phyloP scores from a whole-genome alignment of 2,113 vertebrate genomes.

The Megaceryle maxima region DNA sequence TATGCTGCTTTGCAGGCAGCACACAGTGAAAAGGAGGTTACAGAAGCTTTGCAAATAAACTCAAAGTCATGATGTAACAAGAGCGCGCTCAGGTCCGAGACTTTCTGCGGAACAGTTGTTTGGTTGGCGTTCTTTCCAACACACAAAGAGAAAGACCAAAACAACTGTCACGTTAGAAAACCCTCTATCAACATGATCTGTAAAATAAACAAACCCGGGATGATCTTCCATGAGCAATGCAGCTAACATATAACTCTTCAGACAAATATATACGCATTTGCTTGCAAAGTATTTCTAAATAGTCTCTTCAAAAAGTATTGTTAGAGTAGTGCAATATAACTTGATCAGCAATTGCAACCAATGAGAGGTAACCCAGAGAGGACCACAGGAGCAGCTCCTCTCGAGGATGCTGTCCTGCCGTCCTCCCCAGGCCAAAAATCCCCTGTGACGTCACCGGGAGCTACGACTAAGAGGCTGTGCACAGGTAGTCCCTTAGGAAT shows the following conservation, averaged over 20 bases:
- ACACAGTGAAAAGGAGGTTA: background rate
- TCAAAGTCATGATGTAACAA: background rate
- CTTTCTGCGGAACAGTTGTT: conserved; percentile 41
- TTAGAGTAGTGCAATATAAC: conserved; percentile 75
- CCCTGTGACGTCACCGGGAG: background rate
- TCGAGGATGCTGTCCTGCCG: background rate
- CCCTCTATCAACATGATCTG: conserved; percentile 40
- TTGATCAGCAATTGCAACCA: conserved; percentile 29
- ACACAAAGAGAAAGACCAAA: conserved; percentile 64
- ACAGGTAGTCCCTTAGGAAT: conserved; percentile 37
- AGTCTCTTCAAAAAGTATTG: conserved; percentile 48
- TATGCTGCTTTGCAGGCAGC: conserved; percentile 4
- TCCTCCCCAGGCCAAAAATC: background rate
- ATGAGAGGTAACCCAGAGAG: background rate
- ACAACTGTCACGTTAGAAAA: conserved; percentile 55
- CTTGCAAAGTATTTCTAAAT: conserved; percentile 55
- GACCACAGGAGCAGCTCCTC: background rate
- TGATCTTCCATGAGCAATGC: conserved; percentile 56
- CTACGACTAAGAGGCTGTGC: background rate
- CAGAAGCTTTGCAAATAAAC: background rate
- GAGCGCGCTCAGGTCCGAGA: conserved; percentile 27
- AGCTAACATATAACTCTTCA: conserved; percentile 55
- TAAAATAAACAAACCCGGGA: conserved; percentile 70
- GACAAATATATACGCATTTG: conserved; percentile 56
- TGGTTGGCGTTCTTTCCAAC: conserved; percentile 57